These are phyloP conservation scores for Gymnogyps californianus DNA, from an alignment of 2,113 vertebrate species.

Conservation along the genomic window DNA sequence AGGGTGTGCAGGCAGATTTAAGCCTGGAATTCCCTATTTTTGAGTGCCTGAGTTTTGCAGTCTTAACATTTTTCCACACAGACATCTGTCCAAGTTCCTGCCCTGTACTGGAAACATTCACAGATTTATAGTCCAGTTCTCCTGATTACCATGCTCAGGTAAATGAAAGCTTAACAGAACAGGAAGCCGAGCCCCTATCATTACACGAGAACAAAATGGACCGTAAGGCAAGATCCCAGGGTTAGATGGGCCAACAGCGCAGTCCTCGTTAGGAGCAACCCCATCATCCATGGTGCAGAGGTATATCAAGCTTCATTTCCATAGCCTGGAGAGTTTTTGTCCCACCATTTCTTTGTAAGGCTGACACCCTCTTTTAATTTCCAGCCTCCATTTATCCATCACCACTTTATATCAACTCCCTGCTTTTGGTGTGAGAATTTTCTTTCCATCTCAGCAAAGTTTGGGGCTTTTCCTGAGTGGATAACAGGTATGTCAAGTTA, in stretches of 20 bases:
- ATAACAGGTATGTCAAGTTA: neutral
- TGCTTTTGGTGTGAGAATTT: neutral
- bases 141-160: neutral
- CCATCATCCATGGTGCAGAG: neutral
- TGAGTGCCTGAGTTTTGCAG: neutral
- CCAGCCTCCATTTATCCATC: neutral
- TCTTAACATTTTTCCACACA: neutral
- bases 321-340: neutral
- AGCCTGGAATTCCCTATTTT: neutral
- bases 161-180: neutral
- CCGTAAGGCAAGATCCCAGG: neutral
- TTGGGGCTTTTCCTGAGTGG: neutral
- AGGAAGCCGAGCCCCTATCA: neutral
- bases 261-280: neutral
- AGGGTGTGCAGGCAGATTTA: neutral
- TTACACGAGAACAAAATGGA: neutral
- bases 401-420: rapidly evolving
- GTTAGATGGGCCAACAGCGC: neutral
- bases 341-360: neutral
- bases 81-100: neutral
- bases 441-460: neutral
- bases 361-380: neutral
- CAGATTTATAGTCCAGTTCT: neutral
- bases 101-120: neutral
- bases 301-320: neutral